Conservation (phyloP, 2,113 vertebrate genomes). For the Enhydra lutris region DNA sequence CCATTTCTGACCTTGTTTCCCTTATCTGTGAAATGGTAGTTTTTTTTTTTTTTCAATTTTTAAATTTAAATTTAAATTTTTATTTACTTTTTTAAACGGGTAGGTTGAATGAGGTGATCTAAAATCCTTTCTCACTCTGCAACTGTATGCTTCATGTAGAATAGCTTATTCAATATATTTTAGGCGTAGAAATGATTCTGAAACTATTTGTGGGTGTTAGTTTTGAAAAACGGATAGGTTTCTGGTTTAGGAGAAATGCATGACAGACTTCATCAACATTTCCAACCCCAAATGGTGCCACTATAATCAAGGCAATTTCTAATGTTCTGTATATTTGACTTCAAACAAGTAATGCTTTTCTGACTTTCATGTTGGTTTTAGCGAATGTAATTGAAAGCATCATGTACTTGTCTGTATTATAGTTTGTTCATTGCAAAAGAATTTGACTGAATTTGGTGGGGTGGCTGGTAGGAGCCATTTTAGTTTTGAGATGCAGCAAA, state of each 20-base stretch:
- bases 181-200: neutral
- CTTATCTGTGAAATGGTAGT: neutral
- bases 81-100: neutral
- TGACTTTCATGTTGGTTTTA: slow-evolving; percentile 5
- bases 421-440: neutral
- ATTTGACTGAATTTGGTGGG: neutral
- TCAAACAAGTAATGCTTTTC: neutral
- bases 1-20: neutral
- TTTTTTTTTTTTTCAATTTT: no score
- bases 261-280: neutral
- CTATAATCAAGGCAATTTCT: neutral
- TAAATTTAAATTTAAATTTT: no score
- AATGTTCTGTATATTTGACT: neutral
- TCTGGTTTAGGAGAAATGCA: neutral
- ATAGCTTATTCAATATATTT: neutral
- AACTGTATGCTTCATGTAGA: neutral
- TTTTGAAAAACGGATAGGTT: neutral
- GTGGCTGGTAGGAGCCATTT: neutral
- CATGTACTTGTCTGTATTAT: neutral
- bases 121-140: neutral
- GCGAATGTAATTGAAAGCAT: neutral
- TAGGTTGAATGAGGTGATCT: neutral
- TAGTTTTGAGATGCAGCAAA: neutral
- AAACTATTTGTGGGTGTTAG: neutral
- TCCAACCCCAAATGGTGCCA: neutral